Base-by-base conservation (phyloP, 2,888 invertebrate genomes). In the Loripinus fragilis region DNA sequence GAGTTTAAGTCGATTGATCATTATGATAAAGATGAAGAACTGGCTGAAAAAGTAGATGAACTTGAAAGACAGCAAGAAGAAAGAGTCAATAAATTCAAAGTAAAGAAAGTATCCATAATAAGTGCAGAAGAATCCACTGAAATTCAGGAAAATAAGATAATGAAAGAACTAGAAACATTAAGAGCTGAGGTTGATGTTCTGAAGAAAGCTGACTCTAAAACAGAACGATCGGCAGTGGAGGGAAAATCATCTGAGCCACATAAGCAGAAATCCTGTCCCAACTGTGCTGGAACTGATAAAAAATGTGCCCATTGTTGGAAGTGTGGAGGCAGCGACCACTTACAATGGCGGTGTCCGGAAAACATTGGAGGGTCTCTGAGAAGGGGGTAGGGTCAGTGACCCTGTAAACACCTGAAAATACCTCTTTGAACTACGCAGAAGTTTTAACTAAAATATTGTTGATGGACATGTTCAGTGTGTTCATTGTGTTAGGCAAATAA, bases 301-400 rank as follows among this genome's bases (percentile, higher is more conserved):
- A n/a, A n/a, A n/a, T n/a, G n/a, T n/a, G n/a, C n/a, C n/a, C n/a
- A n/a, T n/a, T n/a, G n/a, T n/a, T n/a, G n/a, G n/a, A n/a, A n/a
- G n/a, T n/a, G n/a, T n/a, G n/a, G 71, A 20, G 42, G 64, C 28
- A 64, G n/a, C 7, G 41, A 64, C 0, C 71, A 71, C 48, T 30
- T 41, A n/a, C 25, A 41, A 41, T n/a, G n/a, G n/a, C n/a, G n/a
- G n/a, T n/a, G n/a, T 42, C 28, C 42, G 64, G 48, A 5, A 25
- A 8, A 23, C 20, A 28, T 10, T 42, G 25, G 64, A 28, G 71
- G 71, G 45, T 23, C n/a, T n/a, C n/a, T n/a, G n/a, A n/a, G n/a
- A n/a, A n/a, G n/a, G n/a, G n/a, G n/a, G n/a, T n/a, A n/a, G 64
- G 45, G 50, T 50, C 50, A 50, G 50, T 50, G 50, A 50, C 50